Evolutionary conservation across 2,888 invertebrate genomes (phyloP).

Genomic region (Stenodera caucasica): DNA sequence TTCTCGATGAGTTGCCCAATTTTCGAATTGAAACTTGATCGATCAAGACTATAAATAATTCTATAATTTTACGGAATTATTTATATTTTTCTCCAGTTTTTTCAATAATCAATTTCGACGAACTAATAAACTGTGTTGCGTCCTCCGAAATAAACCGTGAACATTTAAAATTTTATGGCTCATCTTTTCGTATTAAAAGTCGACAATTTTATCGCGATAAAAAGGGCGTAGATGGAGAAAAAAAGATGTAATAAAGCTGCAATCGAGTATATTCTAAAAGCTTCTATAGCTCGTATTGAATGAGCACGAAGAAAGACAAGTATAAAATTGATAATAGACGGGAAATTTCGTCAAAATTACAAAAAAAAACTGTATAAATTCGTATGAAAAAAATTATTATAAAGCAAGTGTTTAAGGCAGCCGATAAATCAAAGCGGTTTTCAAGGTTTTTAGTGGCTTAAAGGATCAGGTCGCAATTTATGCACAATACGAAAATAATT

Average conservation of each 20-base stretch:
- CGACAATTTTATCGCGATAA: no score
- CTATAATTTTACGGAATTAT: no score
- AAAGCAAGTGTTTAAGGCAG: not conserved
- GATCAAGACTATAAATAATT: no score
- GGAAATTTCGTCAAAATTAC: not conserved
- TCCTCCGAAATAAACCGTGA: no score
- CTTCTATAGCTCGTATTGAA: no score
- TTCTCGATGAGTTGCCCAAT: no score
- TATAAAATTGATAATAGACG: not conserved
- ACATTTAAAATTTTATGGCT: not conserved
- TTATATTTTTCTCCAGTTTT: no score
- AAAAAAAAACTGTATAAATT: not conserved
- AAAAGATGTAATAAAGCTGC: not conserved
- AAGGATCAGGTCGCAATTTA: constrained; percentile 14
- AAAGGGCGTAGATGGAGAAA: not conserved
- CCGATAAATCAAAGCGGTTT: constrained; percentile 3
- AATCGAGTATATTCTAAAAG: not conserved
- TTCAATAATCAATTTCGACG: no score
- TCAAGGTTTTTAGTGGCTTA: constrained; percentile 1
- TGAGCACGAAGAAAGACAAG: not conserved
- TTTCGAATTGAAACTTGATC: no score
- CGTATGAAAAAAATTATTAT: not conserved
- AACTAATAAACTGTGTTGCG: no score
- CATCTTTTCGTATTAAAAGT: not conserved
- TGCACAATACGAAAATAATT: constrained; percentile 21